Percentiles rank a stretch among this genome's conserved stretches.
Conservation (phyloP, 2,888 invertebrate species). For the Crossocerus cetratus region DNA sequence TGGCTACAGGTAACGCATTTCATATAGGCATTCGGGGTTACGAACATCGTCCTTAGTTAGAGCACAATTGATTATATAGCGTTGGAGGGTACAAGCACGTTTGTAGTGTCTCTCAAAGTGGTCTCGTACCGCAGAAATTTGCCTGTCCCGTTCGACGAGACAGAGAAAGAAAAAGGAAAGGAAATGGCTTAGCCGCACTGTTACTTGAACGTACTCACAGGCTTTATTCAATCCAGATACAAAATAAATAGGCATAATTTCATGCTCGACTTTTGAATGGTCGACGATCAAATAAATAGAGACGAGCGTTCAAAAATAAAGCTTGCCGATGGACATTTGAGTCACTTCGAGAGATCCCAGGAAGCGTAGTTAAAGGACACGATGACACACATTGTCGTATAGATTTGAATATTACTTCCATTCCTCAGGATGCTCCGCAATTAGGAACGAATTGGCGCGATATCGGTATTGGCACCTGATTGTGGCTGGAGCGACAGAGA, state of each 20-base stretch:
- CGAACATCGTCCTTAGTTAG: constrained; percentile 18
- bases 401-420: constrained; percentile 20
- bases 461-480: constrained; percentile 64
- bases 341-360: constrained; percentile 29
- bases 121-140: constrained; percentile 25
- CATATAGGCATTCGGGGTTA: constrained; percentile 15
- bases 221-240: not conserved
- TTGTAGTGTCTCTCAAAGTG: constrained; percentile 12
- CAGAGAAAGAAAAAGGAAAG: constrained; percentile 1
- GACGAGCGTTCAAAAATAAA: not conserved
- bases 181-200: not conserved
- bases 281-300: constrained; percentile 7
- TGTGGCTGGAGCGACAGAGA: constrained; percentile 44
- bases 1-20: constrained; percentile 71
- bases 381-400: constrained; percentile 15
- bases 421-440: constrained; percentile 25
- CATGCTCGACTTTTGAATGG: not conserved
- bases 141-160: constrained; percentile 29
- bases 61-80: constrained; percentile 39
- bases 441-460: constrained; percentile 40
- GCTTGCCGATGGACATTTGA: constrained; percentile 9
- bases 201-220: not conserved
- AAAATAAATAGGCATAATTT: constrained; percentile 1
- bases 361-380: constrained; percentile 40
- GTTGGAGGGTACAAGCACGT: constrained; percentile 42